phyloP scores from a whole-genome alignment of 2,888 invertebrate species.

The Eupithecia subfuscata region DNA sequence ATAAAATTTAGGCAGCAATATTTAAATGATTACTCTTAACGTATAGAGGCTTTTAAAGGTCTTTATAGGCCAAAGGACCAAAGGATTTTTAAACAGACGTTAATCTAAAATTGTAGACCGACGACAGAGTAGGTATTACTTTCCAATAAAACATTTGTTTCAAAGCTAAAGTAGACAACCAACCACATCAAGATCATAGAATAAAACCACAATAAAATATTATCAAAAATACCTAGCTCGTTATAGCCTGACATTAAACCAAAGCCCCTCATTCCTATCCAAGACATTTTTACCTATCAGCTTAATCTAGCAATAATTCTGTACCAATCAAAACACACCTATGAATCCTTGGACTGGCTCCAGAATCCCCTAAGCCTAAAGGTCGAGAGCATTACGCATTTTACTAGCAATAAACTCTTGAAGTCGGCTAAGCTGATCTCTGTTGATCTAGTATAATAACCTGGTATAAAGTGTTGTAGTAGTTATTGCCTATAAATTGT shows the following conservation, averaged over 20 bases:
- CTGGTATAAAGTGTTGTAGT: constrained; percentile 29
- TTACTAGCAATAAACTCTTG: constrained; percentile 44
- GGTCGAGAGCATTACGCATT: constrained; percentile 39
- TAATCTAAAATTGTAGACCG: neutral
- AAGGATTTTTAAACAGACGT: no score
- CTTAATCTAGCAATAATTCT: constrained; percentile 32
- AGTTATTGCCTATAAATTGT: constrained; percentile 41
- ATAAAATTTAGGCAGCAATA: no score
- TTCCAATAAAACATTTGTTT: neutral
- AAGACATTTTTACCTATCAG: neutral
- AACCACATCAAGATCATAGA: neutral
- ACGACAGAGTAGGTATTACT: no score
- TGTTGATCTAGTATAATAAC: constrained; percentile 39
- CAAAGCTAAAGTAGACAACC: neutral
- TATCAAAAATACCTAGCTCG: neutral
- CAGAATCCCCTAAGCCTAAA: constrained; percentile 33
- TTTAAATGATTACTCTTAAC: no score
- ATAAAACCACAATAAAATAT: neutral
- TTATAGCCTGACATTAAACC: constrained; percentile 1
- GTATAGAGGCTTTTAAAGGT: no score
- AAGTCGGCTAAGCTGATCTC: constrained; percentile 40
- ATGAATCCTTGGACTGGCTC: constrained; percentile 23
- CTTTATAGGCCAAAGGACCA: no score
- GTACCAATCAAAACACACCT: constrained; percentile 29
- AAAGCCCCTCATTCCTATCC: neutral